phyloP scores from a whole-genome alignment of 2,888 invertebrate species.

The Lysandra coridon region DNA sequence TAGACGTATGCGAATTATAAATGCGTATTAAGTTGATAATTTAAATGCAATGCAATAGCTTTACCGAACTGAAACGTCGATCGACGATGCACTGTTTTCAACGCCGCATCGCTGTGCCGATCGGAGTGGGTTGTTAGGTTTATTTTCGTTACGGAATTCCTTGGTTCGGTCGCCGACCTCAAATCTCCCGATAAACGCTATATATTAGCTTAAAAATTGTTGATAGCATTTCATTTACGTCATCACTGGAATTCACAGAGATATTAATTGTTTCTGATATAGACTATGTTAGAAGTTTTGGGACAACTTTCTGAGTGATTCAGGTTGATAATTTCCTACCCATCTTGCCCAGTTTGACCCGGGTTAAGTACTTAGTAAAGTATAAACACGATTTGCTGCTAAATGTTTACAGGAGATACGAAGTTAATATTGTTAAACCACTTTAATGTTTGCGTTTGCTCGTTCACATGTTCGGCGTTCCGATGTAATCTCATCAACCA shows the following conservation, averaged over 20 bases:
- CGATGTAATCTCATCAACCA: not conserved
- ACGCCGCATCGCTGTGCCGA: too few species aligned
- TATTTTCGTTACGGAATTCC: too few species aligned
- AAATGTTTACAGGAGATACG: conserved; percentile 2
- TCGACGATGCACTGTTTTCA: too few species aligned
- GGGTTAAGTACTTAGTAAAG: not conserved
- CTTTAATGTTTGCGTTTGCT: not conserved
- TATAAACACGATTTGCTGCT: not conserved
- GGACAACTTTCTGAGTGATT: not conserved
- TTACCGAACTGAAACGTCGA: too few species aligned
- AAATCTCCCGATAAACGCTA: too few species aligned
- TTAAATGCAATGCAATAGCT: too few species aligned
- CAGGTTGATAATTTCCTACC: not conserved
- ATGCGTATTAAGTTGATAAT: too few species aligned
- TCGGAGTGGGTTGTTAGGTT: too few species aligned
- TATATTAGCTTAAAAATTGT: too few species aligned
- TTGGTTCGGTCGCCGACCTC: too few species aligned
- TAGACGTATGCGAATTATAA: too few species aligned
- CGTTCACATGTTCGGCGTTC: not conserved
- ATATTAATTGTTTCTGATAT: too few species aligned
- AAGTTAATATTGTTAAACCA: not conserved
- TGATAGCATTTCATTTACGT: not conserved
- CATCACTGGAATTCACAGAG: not conserved
- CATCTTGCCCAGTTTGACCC: not conserved
- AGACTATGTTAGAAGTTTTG: not conserved